A percentile compares a stretch with the other conserved stretches of the same genome.
Conservation (phyloP, 2,797 vertebrate species). For the Falco biarmicus region DNA sequence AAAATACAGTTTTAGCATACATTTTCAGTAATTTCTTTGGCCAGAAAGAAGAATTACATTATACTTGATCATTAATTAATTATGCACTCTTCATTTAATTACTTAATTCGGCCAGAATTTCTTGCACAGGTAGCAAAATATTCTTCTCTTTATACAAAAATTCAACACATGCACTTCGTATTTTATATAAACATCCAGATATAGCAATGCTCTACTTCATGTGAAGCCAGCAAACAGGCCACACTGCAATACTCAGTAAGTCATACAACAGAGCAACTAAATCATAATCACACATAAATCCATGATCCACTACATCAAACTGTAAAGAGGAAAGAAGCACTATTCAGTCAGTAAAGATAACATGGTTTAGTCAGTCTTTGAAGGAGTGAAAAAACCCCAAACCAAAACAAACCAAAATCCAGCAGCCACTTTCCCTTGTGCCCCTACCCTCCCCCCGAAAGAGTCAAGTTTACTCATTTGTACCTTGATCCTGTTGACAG, state of each 20-base stretch:
- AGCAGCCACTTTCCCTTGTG: background rate
- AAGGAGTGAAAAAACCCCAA: background rate
- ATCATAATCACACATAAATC: background rate
- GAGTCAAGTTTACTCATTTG: background rate
- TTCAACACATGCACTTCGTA: background rate
- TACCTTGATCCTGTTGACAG: background rate
- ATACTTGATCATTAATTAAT: background rate
- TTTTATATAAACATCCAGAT: background rate
- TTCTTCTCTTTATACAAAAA: background rate
- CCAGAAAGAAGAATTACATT: background rate
- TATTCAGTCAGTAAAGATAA: background rate
- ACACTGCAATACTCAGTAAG: background rate
- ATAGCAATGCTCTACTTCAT: background rate
- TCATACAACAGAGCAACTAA: background rate
- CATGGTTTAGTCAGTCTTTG: background rate
- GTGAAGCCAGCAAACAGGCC: constrained; percentile 6
- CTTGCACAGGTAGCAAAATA: background rate
- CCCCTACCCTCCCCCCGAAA: background rate
- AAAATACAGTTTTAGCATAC: constrained; percentile 9
- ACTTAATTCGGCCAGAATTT: background rate
- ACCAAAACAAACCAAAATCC: background rate
- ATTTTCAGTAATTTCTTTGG: background rate
- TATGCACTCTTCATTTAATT: background rate
- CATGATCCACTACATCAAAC: background rate
- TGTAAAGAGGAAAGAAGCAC: background rate